phyloP scores from a whole-genome alignment of 2,888 invertebrate species.

The Cenopis cana region DNA sequence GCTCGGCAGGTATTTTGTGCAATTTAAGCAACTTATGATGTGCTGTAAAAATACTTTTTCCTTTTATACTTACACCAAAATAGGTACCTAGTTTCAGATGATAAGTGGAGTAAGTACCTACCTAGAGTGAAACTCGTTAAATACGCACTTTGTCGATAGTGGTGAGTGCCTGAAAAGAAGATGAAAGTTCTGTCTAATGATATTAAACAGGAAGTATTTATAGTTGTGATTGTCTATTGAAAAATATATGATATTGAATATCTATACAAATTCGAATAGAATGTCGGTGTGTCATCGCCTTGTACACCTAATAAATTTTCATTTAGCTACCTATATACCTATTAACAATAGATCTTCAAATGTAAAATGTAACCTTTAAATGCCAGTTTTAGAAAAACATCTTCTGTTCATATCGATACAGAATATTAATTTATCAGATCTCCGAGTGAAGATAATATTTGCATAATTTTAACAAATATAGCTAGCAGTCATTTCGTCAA shows the following conservation, averaged over 20 bases:
- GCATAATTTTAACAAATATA: slow-evolving; percentile 29
- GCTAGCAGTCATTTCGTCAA: slow-evolving; percentile 8
- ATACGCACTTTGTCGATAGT: too few relatives aligned
- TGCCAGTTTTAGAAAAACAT: neutral
- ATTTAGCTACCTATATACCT: neutral
- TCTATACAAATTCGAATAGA: neutral
- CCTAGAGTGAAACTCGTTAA: too few relatives aligned
- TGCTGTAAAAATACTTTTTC: too few relatives aligned
- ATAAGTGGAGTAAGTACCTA: too few relatives aligned
- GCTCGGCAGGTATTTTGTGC: too few relatives aligned
- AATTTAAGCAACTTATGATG: too few relatives aligned
- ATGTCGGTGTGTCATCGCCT: too few relatives aligned
- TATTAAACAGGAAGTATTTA: neutral
- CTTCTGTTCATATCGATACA: neutral
- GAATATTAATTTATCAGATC: slow-evolving; percentile 8
- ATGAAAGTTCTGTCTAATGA: too few relatives aligned
- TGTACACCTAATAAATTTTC: neutral
- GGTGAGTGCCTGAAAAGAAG: too few relatives aligned
- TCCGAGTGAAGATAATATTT: slow-evolving; percentile 5
- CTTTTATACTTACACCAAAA: too few relatives aligned
- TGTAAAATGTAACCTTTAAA: slow-evolving; percentile 23
- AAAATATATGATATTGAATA: neutral
- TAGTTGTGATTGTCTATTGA: neutral
- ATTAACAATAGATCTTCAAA: slow-evolving; percentile 1
- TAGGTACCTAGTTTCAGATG: too few relatives aligned